A percentile compares a stretch with the other conserved stretches of the same genome.
Evolutionary conservation across 2,113 vertebrate genomes (phyloP).

Genomic region (Leptodactylus fuscus): DNA sequence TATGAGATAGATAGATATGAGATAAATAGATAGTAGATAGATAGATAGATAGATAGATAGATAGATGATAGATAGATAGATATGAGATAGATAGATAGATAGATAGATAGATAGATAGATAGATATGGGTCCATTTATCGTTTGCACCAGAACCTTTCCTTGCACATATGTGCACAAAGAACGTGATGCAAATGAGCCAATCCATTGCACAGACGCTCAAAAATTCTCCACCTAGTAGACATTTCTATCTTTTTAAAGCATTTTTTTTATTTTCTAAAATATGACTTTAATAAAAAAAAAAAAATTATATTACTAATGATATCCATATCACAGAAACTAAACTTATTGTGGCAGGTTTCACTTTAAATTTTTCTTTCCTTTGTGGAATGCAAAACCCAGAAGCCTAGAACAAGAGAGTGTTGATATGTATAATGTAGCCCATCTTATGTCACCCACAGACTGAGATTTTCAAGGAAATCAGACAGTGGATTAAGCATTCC

Average conservation of each 20-base stretch:
- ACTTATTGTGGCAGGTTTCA: conserved; percentile 9
- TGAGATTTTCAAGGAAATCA: conserved; percentile 38
- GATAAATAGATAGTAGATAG: too few species aligned
- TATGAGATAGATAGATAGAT: too few species aligned
- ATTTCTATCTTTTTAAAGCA: not conserved
- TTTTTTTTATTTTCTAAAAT: not conserved
- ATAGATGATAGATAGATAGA: too few species aligned
- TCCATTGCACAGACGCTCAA: not conserved
- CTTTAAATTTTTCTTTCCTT: conserved; percentile 39
- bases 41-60: too few species aligned
- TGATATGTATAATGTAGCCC: conserved; percentile 48
- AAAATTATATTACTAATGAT: not conserved
- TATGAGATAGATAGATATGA: too few species aligned
- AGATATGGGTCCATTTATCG: too few species aligned
- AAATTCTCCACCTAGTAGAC: not conserved
- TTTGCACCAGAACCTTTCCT: too few species aligned
- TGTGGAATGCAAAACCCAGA: conserved; percentile 12
- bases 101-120: too few species aligned
- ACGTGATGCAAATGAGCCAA: too few species aligned
- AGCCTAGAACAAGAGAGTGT: conserved; percentile 30
- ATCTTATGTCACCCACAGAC: conserved; percentile 48
- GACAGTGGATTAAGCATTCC: conserved; percentile 38
- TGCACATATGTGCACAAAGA: too few species aligned
- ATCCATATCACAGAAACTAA: not conserved
- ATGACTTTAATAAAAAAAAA: not conserved